These are phyloP conservation scores for Isurus oxyrinchus DNA, from an alignment of 2,113 vertebrate genomes.

Conservation along the genomic window DNA sequence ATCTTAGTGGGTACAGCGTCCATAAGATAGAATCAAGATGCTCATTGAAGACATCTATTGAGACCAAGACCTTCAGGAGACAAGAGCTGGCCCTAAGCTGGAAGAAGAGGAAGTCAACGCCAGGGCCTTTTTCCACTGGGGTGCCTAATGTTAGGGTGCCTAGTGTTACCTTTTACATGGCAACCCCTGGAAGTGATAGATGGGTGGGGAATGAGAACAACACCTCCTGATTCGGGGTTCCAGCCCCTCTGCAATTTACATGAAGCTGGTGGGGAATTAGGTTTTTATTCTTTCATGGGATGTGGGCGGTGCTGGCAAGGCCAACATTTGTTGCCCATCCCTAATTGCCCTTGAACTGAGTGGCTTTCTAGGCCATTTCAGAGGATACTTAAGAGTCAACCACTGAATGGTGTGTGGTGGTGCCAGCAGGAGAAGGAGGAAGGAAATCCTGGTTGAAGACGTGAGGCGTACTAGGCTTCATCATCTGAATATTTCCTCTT, in stretches of 20 bases:
- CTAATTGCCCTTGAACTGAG: no score
- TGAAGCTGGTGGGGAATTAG: no score
- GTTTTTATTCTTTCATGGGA: no score
- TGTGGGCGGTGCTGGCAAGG: no score
- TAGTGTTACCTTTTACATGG: background rate
- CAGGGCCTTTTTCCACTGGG: background rate
- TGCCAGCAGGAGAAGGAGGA: background rate
- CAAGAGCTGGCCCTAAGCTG: background rate
- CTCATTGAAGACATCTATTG: background rate
- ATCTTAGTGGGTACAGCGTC: background rate
- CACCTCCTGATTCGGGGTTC: no score
- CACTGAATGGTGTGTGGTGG: background rate
- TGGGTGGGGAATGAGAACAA: background rate
- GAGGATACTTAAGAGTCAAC: no score
- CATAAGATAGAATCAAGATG: background rate
- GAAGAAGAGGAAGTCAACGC: background rate
- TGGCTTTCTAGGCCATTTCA: no score
- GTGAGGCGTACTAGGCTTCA: background rate
- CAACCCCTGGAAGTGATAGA: background rate
- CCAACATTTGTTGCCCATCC: no score
- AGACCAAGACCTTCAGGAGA: background rate
- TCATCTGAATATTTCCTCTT: background rate
- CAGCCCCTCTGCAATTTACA: no score
- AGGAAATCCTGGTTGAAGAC: background rate
- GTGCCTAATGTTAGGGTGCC: background rate